Base-by-base conservation (phyloP, 2,113 vertebrate genomes). In the Pteronura brasiliensis region DNA sequence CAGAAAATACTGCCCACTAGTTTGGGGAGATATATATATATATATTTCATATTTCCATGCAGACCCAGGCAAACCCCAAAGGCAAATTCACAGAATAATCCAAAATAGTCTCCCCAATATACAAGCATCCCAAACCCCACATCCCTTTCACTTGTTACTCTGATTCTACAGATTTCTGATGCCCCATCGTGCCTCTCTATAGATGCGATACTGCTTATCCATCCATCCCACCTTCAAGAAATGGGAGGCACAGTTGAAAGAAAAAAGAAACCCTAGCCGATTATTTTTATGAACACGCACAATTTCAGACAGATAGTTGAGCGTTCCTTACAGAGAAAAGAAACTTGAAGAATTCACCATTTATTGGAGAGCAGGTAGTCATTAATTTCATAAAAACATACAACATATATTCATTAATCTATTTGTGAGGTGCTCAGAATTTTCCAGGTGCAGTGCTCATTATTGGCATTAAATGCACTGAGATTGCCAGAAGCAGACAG, bases 401-500 rank as follows among this genome's bases (percentile, higher is more conserved):
- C 25, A 52, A 15, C n/a, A 1, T 91, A 67, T 90, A 95, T 95
- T 90, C 93, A 87, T 98, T 95, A 83, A 97, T 90, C 76, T 77
- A 47, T 97, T 71, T 89, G 88, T 57, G 86, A 98, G 86, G 29
- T 29, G 13, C 77, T 94, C 61, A 59, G 85, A 96, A 94, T 82
- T 81, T 96, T 96, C 96, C 95, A 98, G 97, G 95, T 97, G 93
- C 79, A 82, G 17, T 89, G 59, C 90, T 89, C 79, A 89, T 94
- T 86, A 88, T 95, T 59, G 82, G 88, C 85, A 96, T 92, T 93
- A 93, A 95, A 96, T 55, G 67, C 72, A 67, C 42, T 25, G 55
- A 49, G 3, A 21, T 63, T 93, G 88, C 92, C 84, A 93, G 96
- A 90, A 89, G 81, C 95, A 98, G 95, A 92, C 77, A 97, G 88